These are phyloP conservation scores for Gymnogyps californianus DNA, from an alignment of 2,113 vertebrate genomes.

Conservation along the genomic window DNA sequence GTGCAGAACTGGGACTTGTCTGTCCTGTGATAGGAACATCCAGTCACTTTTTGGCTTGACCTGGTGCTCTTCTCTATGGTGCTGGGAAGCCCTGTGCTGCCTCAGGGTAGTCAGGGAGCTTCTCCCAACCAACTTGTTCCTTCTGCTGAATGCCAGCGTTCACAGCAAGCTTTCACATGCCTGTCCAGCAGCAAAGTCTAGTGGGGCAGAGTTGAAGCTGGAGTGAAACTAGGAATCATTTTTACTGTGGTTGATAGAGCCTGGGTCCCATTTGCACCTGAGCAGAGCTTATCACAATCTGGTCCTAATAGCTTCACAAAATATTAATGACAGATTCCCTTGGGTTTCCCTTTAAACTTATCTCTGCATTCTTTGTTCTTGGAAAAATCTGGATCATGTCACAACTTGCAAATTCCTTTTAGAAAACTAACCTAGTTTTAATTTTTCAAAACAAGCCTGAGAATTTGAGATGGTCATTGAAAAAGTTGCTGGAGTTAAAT, in stretches of 20 bases:
- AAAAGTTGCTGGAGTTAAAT: neutral
- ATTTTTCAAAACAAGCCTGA: slow-evolving; percentile 1
- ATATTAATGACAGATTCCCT: neutral
- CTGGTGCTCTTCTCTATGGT: neutral
- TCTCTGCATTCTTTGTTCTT: slow-evolving; percentile 42
- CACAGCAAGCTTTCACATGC: neutral
- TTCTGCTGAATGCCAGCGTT: neutral
- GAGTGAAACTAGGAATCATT: neutral
- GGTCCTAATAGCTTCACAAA: neutral
- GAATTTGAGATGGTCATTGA: neutral
- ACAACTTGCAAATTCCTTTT: neutral
- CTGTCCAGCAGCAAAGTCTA: neutral
- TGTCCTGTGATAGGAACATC: neutral
- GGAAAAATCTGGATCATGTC: neutral
- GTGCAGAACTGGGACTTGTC: neutral
- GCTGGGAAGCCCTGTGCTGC: neutral
- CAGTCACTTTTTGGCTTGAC: neutral
- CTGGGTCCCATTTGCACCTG: neutral
- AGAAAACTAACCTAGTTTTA: neutral
- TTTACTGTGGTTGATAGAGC: neutral
- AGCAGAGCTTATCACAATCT: neutral
- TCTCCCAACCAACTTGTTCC: neutral
- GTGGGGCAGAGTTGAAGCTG: neutral
- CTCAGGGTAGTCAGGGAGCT: neutral
- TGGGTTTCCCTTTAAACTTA: neutral